Evolutionary conservation across 2,797 vertebrate species (phyloP).

Genomic region (Catostomus latipinnis): DNA sequence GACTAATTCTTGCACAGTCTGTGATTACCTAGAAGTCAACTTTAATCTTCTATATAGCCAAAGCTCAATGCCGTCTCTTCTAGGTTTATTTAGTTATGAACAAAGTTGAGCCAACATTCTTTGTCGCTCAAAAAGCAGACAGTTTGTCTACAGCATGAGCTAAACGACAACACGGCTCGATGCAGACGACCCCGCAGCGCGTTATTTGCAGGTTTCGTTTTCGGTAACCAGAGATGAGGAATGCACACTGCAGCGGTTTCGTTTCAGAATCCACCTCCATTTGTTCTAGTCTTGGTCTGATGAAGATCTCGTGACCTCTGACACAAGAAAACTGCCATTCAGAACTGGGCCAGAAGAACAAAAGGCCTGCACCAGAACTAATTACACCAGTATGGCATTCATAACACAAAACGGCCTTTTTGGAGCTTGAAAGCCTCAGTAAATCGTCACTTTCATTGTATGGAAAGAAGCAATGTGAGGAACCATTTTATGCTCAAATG

Average conservation of each 20-base stretch:
- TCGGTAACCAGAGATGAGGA: constrained; percentile 12
- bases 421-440: too few species aligned
- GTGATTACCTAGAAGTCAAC: constrained; percentile 7
- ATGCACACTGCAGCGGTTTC: background rate
- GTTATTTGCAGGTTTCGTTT: constrained; percentile 19
- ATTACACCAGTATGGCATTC: background rate
- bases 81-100: constrained; percentile 15
- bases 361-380: background rate
- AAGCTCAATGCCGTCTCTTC: background rate
- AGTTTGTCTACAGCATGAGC: constrained; percentile 16
- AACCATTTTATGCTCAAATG: too few species aligned
- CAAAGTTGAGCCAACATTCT: constrained; percentile 45
- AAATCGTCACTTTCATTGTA: too few species aligned
- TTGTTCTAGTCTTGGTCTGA: constrained; percentile 4
- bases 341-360: background rate
- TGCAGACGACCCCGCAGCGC: background rate
- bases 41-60: background rate
- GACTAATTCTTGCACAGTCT: background rate
- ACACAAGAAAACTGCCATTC: background rate
- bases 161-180: constrained; percentile 19
- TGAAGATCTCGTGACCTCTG: background rate
- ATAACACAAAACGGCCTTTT: background rate
- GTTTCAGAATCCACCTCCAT: constrained; percentile 1
- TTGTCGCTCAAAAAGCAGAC: constrained; percentile 26
- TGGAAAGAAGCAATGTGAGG: too few species aligned